Evolutionary conservation across 2,113 vertebrate genomes (phyloP).

Genomic region (Aptenodytes patagonicus): DNA sequence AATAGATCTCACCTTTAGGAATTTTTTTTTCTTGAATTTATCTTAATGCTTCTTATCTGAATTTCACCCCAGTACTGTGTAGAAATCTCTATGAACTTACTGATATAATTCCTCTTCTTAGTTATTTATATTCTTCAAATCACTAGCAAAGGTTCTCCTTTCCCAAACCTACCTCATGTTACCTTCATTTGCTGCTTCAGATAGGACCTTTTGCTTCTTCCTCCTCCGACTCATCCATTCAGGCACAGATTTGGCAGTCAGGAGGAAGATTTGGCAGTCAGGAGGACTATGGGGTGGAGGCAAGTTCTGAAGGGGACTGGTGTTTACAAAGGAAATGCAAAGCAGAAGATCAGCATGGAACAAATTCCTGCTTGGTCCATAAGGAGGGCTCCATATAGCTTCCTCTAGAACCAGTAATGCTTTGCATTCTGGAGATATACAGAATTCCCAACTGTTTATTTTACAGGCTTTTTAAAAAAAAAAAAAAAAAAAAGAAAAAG

Average conservation of each 20-base stretch:
- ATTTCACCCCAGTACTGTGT: background rate
- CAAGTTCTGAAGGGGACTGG: background rate
- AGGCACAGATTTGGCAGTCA: background rate
- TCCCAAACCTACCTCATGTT: background rate
- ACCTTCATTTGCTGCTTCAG: background rate
- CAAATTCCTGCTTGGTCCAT: background rate
- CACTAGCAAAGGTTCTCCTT: background rate
- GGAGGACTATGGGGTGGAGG: background rate
- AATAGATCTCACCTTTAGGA: background rate
- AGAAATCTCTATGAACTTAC: background rate
- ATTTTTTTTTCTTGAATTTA: background rate
- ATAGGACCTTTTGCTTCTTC: background rate
- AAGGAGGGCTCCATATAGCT: background rate
- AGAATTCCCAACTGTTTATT: background rate
- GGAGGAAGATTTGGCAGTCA: background rate
- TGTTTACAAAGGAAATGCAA: background rate
- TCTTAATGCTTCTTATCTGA: background rate
- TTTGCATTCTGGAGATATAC: background rate
- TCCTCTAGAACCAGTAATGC: background rate
- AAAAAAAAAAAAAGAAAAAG: background rate
- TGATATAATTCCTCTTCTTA: background rate
- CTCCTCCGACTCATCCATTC: background rate
- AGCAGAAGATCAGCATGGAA: background rate
- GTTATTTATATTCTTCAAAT: background rate
- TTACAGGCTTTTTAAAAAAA: background rate